These are phyloP conservation scores for Himalopsyche anomala DNA, from an alignment of 2,888 invertebrate species.

Conservation along the genomic window DNA sequence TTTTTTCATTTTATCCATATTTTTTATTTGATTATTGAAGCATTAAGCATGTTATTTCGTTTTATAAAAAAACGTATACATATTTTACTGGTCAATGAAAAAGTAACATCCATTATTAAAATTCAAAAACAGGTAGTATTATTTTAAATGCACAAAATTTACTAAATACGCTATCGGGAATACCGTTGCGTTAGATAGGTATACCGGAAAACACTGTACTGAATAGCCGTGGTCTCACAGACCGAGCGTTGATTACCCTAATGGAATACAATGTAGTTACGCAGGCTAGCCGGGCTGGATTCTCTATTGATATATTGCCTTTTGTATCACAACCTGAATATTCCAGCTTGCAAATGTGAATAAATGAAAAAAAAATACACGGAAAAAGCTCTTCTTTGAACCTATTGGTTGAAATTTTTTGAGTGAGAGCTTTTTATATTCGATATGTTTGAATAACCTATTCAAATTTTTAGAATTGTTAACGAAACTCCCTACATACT, in stretches of 20 bases:
- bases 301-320: constrained; percentile 54
- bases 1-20: too few species aligned
- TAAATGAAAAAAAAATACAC: not conserved
- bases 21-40: too few species aligned
- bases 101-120: too few species aligned
- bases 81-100: too few species aligned
- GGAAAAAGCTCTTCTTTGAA: not conserved
- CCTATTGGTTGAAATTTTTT: not conserved
- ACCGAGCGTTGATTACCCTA: constrained; percentile 57
- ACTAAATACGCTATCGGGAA: constrained; percentile 31
- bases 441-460: constrained; percentile 23
- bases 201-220: constrained; percentile 31
- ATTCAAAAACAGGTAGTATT: not conserved
- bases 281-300: constrained; percentile 46
- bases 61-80: too few species aligned
- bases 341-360: constrained; percentile 17
- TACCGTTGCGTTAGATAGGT: constrained; percentile 12
- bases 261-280: constrained; percentile 60
- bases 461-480: constrained; percentile 2
- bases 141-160: not conserved
- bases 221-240: constrained; percentile 47
- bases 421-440: not conserved
- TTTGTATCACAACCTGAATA: constrained; percentile 29
- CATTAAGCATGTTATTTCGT: too few species aligned
- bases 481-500: not conserved